A percentile compares a stretch with the other conserved stretches of the same genome.
phyloP scores from a whole-genome alignment of 2,888 invertebrate genomes.

The Eupithecia vulgata region DNA sequence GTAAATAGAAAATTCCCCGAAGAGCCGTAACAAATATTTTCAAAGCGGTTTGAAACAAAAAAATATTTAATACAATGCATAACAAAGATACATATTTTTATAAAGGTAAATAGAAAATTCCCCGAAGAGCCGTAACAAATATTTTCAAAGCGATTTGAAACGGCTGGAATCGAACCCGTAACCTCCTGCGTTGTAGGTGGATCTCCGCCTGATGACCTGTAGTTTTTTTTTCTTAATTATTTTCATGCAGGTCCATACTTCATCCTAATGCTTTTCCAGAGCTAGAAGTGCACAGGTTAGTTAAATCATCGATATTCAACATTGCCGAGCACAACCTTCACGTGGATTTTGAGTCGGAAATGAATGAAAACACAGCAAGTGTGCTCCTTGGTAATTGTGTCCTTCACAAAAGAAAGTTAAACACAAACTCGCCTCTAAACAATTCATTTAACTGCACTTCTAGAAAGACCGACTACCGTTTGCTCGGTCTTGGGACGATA shows the following conservation, averaged over 20 bases:
- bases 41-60: no score
- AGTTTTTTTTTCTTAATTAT: no score
- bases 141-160: no score
- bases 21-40: no score
- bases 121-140: no score
- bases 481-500: slow-evolving; percentile 75
- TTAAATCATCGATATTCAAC: slow-evolving; percentile 81
- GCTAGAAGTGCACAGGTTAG: slow-evolving; percentile 70
- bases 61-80: no score
- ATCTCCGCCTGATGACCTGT: no score
- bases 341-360: slow-evolving; percentile 38
- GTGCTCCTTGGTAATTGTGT: slow-evolving; percentile 72
- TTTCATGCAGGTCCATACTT: background rate
- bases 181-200: no score
- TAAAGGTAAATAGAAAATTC: no score
- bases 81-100: no score
- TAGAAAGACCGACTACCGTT: slow-evolving; percentile 74
- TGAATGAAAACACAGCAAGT: slow-evolving; percentile 43
- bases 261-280: background rate
- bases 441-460: slow-evolving; percentile 70
- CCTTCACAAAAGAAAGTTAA: slow-evolving; percentile 70
- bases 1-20: no score
- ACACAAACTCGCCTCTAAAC: slow-evolving; percentile 76
- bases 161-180: no score
- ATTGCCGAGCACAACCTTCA: slow-evolving; percentile 63